These are phyloP conservation scores for Tetragonula carbonaria DNA, from an alignment of 2,888 invertebrate species.

Conservation along the genomic window DNA sequence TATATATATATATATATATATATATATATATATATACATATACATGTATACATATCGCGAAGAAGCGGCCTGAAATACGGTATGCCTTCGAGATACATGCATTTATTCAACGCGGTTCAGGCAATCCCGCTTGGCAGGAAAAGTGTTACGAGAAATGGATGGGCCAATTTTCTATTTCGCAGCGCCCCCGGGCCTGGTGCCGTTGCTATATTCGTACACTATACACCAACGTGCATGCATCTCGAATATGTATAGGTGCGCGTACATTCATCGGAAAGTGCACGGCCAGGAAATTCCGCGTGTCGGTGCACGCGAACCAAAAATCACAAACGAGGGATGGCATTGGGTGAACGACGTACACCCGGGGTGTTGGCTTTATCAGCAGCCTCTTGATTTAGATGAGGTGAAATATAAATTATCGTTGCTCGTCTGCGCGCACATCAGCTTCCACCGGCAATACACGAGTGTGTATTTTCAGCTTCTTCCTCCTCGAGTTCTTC, in stretches of 20 bases:
- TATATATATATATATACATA: too few relatives aligned
- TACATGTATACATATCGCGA: not conserved
- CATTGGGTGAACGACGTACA: not conserved
- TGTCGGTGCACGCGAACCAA: conserved; percentile 4
- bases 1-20: too few relatives aligned
- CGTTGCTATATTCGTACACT: conserved; percentile 59
- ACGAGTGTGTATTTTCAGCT: not conserved
- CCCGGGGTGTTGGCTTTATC: conserved; percentile 18
- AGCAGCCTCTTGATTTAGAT: conserved; percentile 61
- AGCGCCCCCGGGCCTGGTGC: conserved; percentile 68
- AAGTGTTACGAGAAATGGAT: conserved; percentile 79
- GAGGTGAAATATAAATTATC: conserved; percentile 68
- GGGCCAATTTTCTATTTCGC: conserved; percentile 81
- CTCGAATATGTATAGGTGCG: not conserved
- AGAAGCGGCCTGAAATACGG: conserved; percentile 53
- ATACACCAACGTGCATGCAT: conserved; percentile 54
- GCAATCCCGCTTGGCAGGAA: conserved; percentile 75
- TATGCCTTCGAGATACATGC: conserved; percentile 75
- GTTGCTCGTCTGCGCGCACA: conserved; percentile 1
- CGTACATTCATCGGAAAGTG: conserved; percentile 23
- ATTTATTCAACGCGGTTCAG: conserved; percentile 78
- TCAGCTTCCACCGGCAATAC: not conserved
- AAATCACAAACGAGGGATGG: conserved; percentile 21
- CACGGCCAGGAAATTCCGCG: conserved; percentile 18
- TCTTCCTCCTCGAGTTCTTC: not conserved